Conservation (phyloP, 2,113 vertebrate species). For the Psilopsiagon aymara region DNA sequence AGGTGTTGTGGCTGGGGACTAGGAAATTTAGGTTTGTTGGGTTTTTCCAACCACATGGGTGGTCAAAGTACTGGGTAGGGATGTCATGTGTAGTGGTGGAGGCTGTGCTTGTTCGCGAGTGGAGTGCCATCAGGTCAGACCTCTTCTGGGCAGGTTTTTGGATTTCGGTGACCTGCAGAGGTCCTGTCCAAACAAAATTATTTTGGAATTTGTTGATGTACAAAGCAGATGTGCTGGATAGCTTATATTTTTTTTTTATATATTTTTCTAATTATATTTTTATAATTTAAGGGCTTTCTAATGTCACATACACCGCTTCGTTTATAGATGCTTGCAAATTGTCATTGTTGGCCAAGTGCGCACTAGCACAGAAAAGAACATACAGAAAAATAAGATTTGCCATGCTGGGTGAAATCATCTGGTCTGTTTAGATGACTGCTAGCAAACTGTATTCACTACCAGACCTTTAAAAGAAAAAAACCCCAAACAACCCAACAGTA, state of each 20-base stretch:
- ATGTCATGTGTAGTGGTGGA: neutral
- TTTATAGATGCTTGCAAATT: neutral
- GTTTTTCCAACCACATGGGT: rapidly evolving
- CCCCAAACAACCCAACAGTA: neutral
- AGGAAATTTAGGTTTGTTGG: neutral
- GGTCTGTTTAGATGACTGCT: neutral
- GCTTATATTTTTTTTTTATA: neutral
- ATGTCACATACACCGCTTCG: rapidly evolving
- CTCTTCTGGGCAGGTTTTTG: neutral
- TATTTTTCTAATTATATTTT: neutral
- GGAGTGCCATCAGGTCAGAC: neutral
- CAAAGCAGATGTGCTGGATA: neutral
- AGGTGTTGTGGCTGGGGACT: neutral
- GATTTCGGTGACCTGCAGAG: neutral
- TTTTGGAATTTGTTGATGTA: neutral
- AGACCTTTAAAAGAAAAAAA: neutral
- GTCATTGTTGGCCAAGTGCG: neutral
- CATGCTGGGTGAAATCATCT: neutral
- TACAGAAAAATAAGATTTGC: neutral
- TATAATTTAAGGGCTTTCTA: neutral
- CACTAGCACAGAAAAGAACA: neutral
- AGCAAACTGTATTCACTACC: neutral
- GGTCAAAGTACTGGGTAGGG: neutral
- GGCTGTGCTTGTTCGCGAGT: rapidly evolving
- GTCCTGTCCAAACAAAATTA: neutral